Evolutionary conservation across 2,888 invertebrate species (phyloP), one percentile per base, ranked within the genome.

Genomic region (Melanargia galathea): DNA sequence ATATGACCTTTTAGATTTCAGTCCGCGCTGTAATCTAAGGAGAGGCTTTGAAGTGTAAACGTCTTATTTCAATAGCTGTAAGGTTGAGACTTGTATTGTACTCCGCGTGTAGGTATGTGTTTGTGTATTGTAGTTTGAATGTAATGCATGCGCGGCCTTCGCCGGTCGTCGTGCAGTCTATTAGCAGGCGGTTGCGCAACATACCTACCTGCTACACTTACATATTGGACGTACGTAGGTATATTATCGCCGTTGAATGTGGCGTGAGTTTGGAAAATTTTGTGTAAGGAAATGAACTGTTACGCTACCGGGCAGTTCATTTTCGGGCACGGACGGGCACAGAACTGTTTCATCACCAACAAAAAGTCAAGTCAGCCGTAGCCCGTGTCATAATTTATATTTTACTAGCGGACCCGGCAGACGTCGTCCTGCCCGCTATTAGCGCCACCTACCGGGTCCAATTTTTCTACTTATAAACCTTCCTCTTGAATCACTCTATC

Each of bases 151-250:
- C 57, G 65, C 54, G 68, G 65, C 71, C 70, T 69, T 70, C 70
- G 52, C 18, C 30, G 38, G 64, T 56, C 71, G 71, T 65, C 70
- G 70, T 58, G 70, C 71, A 64, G 71, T 71, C 71, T 71, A 68
- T 62, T 66, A 62, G 46, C 64, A 43, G 45, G 30, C 30, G 20
- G 16, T 57, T 70, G 66, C 64, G 68, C 35, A 63, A 63, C 49
- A 22, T 30, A 48, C 22, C n/a, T 24, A 10, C 8, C 26, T 26
- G 26, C 26, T 26, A 26, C 26, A 43, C 26, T 45, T 10, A 45
- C 43, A 18, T 18, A 18, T 10, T 18, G 8, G n/a, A 7, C 1
- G n/a, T n/a, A n/a, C n/a, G n/a, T 40, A 43, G 16, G 16, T 43
- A 43, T 1, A 43, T 16, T n/a, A 0, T 7, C 16, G n/a, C 5